Base-by-base conservation (phyloP, 2,113 vertebrate genomes). In the Tachysurus fulvidraco region DNA sequence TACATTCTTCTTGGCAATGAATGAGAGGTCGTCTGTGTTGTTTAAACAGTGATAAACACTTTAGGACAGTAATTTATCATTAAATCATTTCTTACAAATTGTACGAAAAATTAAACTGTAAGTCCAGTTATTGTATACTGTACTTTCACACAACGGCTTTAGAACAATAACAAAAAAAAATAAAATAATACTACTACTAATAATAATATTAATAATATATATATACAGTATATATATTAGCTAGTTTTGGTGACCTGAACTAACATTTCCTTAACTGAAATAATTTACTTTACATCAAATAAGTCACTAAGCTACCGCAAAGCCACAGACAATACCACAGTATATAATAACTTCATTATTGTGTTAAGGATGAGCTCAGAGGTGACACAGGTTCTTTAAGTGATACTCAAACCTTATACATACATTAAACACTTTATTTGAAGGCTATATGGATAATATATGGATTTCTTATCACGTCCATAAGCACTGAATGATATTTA, bases 1-100 rank as follows among this genome's bases (percentile, higher is more conserved):
- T 89, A 91, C 91, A 91, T 92, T 92, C 89, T 90, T 80, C n/a
- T 89, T 83, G 36, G 44, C 44, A 73, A 67, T 19, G 60, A 41
- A 89, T 85, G 65, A 87, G 90, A 88, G 79, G 88, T 89, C 81
- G 83, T 78, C 67, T 84, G 55, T 74, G 74, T 79, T 73, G 83
- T 86, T 64, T 30, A 81, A 54, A 77, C 36, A 73, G 82, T 46
- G n/a, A 82, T 50, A 87, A 16, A 90, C 14, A 88, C 78, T 81
- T 50, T 44, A 23, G 54, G 55, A 77, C 73, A 60, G 64, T 67
- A 46, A 74, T 71, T 55, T 36, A 71, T 69, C 16, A 59, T 69
- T 60, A 64, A 85, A 83, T 55, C 69, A 23, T 8, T 67, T 74
- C 25, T 77, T 9, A 77, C 30, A 36, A 25, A 65, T 25, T 44